These are phyloP conservation scores for Porites cylindrica DNA, from an alignment of 92 coral and sea anemone genomes.

Conservation along the genomic window DNA sequence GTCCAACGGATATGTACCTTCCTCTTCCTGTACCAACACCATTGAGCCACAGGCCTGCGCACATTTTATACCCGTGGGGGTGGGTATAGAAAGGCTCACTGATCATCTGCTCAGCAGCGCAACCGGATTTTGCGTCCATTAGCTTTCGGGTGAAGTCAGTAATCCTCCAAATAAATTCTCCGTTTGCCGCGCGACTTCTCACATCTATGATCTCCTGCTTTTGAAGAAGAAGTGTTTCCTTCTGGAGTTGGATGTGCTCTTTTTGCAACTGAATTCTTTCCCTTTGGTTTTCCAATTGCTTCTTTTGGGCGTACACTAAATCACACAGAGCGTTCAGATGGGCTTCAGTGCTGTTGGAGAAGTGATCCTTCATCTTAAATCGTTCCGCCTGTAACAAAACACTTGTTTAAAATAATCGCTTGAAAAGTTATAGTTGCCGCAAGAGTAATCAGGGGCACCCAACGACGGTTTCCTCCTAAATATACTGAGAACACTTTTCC, in stretches of 20 bases:
- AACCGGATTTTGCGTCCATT: conserved; percentile 68
- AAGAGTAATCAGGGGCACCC: too few species aligned
- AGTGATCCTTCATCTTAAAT: conserved; percentile 85
- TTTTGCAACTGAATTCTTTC: conserved; percentile 95
- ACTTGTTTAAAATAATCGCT: too few species aligned
- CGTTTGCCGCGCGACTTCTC: conserved; percentile 90
- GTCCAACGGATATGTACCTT: conserved; percentile 91
- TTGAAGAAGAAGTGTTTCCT: conserved; percentile 85
- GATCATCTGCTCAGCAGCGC: conserved; percentile 25
- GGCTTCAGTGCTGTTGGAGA: conserved; percentile 61
- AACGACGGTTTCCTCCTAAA: too few species aligned
- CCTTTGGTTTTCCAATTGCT: conserved; percentile 83
- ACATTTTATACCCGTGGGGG: too few species aligned
- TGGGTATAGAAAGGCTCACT: too few species aligned
- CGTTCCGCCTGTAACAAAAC: conserved; percentile 74
- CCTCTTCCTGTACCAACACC: conserved; percentile 90
- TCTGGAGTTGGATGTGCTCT: conserved; percentile 94
- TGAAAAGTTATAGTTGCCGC: too few species aligned
- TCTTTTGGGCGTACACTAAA: conserved; percentile 78
- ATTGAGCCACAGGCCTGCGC: too few species aligned
- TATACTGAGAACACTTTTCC: too few species aligned
- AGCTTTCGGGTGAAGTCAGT: conserved; percentile 67
- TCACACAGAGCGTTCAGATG: conserved; percentile 82
- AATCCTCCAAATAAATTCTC: conserved; percentile 93
- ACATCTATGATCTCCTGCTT: conserved; percentile 86